A percentile compares a stretch with the other conserved stretches of the same genome.
Evolutionary conservation across 2,797 vertebrate genomes (phyloP).

Genomic region (Manis pentadactyla): DNA sequence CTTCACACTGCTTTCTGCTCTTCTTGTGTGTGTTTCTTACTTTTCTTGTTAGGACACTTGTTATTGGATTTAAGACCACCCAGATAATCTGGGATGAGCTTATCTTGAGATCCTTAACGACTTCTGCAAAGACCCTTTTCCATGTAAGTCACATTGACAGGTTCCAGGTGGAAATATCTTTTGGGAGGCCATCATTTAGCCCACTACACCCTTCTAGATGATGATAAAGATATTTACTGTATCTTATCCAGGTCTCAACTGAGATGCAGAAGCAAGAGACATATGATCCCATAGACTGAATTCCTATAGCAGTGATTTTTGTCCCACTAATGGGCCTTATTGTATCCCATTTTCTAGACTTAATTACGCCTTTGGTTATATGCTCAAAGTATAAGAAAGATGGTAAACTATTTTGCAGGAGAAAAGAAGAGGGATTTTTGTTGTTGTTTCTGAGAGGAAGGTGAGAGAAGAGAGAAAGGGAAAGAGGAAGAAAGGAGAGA

Average conservation of each 20-base stretch:
- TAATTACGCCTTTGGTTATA: not conserved
- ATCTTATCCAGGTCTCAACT: not conserved
- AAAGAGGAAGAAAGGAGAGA: not conserved
- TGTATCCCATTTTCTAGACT: not conserved
- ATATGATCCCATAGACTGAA: not conserved
- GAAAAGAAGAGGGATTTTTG: not conserved
- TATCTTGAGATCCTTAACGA: not conserved
- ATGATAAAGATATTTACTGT: not conserved
- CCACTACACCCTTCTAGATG: not conserved
- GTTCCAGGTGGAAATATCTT: not conserved
- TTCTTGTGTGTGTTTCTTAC: not conserved
- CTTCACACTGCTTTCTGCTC: not conserved
- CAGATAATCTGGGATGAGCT: not conserved
- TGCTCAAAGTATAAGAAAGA: not conserved
- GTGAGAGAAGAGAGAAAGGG: not conserved
- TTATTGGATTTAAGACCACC: not conserved
- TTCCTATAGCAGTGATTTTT: not conserved
- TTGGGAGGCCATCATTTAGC: not conserved
- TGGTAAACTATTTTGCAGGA: not conserved
- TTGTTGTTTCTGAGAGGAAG: not conserved
- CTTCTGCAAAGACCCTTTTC: not conserved
- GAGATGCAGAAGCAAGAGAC: not conserved
- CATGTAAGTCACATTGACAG: not conserved
- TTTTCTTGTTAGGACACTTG: conserved; percentile 16
- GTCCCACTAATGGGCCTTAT: not conserved